A percentile compares a stretch with the other conserved stretches of the same genome.
Evolutionary conservation across 2,797 vertebrate species (phyloP).

Genomic region (Peromyscus nudipes): DNA sequence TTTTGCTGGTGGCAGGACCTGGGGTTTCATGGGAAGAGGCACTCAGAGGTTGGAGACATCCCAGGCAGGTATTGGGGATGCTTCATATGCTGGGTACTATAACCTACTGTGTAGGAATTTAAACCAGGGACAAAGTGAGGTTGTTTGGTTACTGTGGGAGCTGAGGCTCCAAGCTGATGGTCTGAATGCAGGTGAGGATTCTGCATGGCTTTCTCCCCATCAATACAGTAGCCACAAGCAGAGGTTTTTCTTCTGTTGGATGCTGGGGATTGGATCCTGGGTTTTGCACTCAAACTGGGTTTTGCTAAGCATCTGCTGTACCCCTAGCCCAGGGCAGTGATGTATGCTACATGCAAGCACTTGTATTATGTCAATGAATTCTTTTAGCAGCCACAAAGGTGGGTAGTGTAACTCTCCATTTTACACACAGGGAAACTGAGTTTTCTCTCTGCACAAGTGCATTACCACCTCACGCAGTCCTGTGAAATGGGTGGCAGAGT

Average conservation of each 20-base stretch:
- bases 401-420: neutral
- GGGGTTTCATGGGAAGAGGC: rapidly evolving
- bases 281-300: neutral
- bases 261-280: neutral
- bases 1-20: neutral
- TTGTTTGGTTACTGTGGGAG: neutral
- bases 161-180: neutral
- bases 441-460: neutral
- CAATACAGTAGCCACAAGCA: neutral
- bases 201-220: neutral
- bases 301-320: neutral
- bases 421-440: neutral
- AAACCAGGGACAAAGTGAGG: neutral
- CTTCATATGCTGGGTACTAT: neutral
- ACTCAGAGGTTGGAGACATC: neutral
- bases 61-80: neutral
- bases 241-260: neutral
- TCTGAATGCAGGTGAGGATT: neutral
- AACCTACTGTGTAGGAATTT: neutral
- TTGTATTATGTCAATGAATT: neutral
- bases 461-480: neutral
- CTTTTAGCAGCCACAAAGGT: neutral
- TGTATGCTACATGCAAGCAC: rapidly evolving
- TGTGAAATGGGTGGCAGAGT: neutral
- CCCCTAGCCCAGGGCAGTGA: neutral